Conservation (phyloP, 2,888 invertebrate genomes). For the Lymantria dispar region DNA sequence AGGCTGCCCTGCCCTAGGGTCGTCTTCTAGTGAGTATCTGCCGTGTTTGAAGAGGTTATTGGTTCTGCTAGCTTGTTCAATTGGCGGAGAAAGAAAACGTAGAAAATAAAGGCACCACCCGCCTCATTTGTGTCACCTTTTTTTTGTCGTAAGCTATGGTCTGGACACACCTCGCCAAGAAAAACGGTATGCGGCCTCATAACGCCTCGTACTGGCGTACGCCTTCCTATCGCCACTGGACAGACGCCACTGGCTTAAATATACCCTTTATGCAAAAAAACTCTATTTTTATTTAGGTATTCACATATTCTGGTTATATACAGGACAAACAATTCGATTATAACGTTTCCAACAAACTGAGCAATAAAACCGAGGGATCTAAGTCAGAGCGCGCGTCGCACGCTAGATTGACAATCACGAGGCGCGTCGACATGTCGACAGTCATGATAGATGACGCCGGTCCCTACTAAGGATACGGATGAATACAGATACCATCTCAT, state of each 20-base stretch:
- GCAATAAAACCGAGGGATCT: constrained; percentile 43
- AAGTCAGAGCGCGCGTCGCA: constrained; percentile 42
- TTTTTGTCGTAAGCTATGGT: too few relatives aligned
- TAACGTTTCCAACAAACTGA: constrained; percentile 37
- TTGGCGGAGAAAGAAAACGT: too few relatives aligned
- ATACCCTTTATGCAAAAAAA: neutral
- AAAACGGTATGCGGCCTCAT: too few relatives aligned
- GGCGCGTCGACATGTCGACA: constrained; percentile 44
- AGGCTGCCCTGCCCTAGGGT: too few relatives aligned
- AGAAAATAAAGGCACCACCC: too few relatives aligned
- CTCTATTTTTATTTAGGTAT: neutral
- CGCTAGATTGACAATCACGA: constrained; percentile 57
- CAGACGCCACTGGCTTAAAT: neutral
- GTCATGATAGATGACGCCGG: constrained; percentile 50
- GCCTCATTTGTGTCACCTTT: too few relatives aligned
- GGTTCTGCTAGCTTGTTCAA: too few relatives aligned
- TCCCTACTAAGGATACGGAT: constrained; percentile 28
- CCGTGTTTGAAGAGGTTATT: too few relatives aligned
- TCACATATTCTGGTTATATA: neutral
- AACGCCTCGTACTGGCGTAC: too few relatives aligned
- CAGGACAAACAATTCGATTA: constrained; percentile 26
- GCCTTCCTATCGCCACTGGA: too few relatives aligned
- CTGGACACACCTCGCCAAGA: too few relatives aligned
- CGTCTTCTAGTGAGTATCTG: too few relatives aligned
- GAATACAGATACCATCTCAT: constrained; percentile 17